A percentile compares a stretch with the other conserved stretches of the same genome.
Evolutionary conservation across 2,888 invertebrate species (phyloP).

Genomic region (Sarcophaga variegata): DNA sequence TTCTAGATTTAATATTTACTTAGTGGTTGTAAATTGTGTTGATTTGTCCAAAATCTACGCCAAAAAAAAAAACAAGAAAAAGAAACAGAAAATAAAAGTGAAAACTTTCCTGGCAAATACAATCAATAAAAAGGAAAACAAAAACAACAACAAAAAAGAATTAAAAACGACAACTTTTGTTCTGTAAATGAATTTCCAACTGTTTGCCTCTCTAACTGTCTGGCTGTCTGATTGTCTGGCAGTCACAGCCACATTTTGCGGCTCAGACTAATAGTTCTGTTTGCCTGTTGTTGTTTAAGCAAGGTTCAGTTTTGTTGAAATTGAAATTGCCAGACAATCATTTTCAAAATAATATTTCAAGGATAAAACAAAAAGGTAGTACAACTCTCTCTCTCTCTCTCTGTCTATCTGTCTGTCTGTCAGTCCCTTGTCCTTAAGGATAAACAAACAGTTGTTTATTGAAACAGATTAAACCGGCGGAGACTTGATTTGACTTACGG

Average conservation of each 20-base stretch:
- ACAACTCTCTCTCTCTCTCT: not conserved
- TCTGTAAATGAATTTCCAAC: not conserved
- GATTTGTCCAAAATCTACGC: not conserved
- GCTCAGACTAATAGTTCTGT: not conserved
- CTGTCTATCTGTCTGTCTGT: not conserved
- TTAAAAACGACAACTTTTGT: constrained; percentile 44
- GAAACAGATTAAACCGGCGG: too few species aligned
- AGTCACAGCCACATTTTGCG: not conserved
- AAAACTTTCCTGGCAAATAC: constrained; percentile 34
- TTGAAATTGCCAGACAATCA: constrained; percentile 58
- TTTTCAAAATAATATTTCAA: constrained; percentile 50
- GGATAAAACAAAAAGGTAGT: constrained; percentile 33
- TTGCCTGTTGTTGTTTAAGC: not conserved
- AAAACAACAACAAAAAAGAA: not conserved
- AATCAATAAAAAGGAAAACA: not conserved
- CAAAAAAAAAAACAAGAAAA: too few species aligned
- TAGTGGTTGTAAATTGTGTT: not conserved
- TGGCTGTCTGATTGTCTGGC: not conserved
- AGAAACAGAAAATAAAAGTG: constrained; percentile 15
- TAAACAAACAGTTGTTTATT: constrained; percentile 24
- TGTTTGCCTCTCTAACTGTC: not conserved
- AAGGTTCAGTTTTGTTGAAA: not conserved
- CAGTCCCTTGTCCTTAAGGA: not conserved
- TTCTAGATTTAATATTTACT: not conserved
- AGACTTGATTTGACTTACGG: too few species aligned